These are phyloP conservation scores for Pangasius mekongensis DNA, from an alignment of 2,797 vertebrate species.

Conservation along the genomic window DNA sequence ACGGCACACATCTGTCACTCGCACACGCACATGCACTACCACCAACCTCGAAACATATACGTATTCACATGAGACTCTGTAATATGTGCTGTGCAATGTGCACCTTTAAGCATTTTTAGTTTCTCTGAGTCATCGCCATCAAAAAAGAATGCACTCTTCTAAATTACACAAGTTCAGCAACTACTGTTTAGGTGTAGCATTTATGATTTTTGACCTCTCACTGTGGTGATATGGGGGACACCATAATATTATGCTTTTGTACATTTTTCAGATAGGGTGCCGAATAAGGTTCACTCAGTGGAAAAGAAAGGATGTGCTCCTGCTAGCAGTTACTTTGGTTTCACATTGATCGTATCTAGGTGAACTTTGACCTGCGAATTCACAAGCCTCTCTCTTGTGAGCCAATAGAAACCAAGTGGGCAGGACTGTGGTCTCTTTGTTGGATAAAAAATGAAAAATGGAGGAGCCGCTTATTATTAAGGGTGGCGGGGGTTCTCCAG, in stretches of 20 bases:
- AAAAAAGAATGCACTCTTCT: neutral
- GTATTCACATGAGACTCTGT: neutral
- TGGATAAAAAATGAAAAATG: too few relatives aligned
- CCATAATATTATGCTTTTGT: neutral
- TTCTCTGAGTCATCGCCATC: neutral
- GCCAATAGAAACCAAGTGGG: neutral
- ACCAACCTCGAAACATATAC: conserved; percentile 18
- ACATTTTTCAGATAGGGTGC: neutral
- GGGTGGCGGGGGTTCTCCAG: neutral
- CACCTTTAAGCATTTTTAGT: neutral
- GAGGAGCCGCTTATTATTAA: neutral
- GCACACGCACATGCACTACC: conserved; percentile 17
- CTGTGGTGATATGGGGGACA: neutral
- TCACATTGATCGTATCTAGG: neutral
- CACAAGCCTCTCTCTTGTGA: too few relatives aligned
- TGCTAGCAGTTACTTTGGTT: neutral
- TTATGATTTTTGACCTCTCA: neutral
- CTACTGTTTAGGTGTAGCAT: neutral
- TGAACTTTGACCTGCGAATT: conserved; percentile 2
- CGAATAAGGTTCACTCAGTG: neutral
- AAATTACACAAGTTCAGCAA: neutral
- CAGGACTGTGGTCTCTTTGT: conserved; percentile 6
- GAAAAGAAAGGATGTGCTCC: neutral
- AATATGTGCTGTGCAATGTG: neutral
- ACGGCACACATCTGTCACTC: conserved; percentile 64